Base-by-base conservation (phyloP, 2,113 vertebrate species). In the Chloropsis cyanopogon region DNA sequence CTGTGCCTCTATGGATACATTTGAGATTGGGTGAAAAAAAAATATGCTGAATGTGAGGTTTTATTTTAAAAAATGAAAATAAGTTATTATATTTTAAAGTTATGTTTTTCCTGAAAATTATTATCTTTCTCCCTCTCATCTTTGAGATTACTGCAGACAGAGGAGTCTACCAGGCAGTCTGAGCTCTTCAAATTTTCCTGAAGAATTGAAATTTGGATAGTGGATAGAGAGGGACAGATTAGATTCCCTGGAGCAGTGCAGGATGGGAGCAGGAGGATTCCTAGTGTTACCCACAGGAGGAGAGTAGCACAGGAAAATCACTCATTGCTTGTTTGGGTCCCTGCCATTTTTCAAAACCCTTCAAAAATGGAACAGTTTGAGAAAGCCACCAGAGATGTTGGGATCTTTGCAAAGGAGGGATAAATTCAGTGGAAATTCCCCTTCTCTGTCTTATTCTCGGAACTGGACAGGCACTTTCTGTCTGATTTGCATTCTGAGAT, bases 101-200 rank as follows among this genome's bases (percentile, higher is more conserved):
- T 23, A 1, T 4, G 4, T 31, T 80, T 80, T 60, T 41, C 11
- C 31, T 53, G 28, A 57, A 70, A 91, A 54, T 12, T 2, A 7
- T 46, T 18, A 1, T 70, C 56, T 41, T 16, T 68, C 3, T 16
- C 4, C 3, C 2, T 29, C 42, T 57, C 0, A 0, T 59, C 4
- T 54, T 46, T 44, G 33, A 33, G 20, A 53, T 50, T 24, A 3
- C 3, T 56, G n/a, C 18, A 78, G 49, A 13, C 9, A 86, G 44
- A 80, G 28, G 41, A 69, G 11, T 54, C 11, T 71, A 53, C 5
- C 44, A 29, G 15, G 33, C 52, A 68, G 72, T 12, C 39, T 56
- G 52, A 75, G 60, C 29, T 25, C 35, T 16, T 41, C 41, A 60
- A 3, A 63, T 49, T 57, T 71, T 42, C 12, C 21, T 25, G 56